Conservation (phyloP, 2,113 vertebrate genomes). For the Xenopus borealis region DNA sequence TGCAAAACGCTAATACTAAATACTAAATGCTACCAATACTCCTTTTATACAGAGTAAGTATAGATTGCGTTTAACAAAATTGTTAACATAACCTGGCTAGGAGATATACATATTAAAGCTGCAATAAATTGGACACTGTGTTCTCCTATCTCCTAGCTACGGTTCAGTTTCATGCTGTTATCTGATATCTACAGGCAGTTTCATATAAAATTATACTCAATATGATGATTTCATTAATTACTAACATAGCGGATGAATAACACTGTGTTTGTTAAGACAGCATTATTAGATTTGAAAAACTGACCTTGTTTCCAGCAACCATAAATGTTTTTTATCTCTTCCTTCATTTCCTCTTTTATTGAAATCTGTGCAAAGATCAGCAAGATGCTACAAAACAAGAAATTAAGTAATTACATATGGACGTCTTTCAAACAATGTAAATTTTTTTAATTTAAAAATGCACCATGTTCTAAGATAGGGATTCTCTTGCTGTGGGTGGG, state of each 20-base stretch:
- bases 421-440: too few species aligned
- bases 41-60: too few species aligned
- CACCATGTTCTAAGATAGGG: too few species aligned
- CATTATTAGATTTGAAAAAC: conserved; percentile 16
- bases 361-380: too few species aligned
- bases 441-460: too few species aligned
- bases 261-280: conserved; percentile 18
- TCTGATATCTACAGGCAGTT: conserved; percentile 22
- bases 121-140: conserved; percentile 19
- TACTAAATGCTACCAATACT: too few species aligned
- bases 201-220: conserved; percentile 29
- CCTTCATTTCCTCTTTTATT: not conserved
- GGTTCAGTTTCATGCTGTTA: conserved; percentile 27
- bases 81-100: not conserved
- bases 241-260: conserved; percentile 14
- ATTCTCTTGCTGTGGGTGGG: too few species aligned
- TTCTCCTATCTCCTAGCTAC: conserved; percentile 31
- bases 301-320: conserved; percentile 26
- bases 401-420: too few species aligned
- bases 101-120: conserved; percentile 18
- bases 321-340: not conserved
- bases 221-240: conserved; percentile 41
- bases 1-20: too few species aligned
- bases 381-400: too few species aligned
- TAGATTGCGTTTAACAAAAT: too few species aligned